Base-by-base conservation (phyloP, 2,888 invertebrate genomes). In the Opisthograptis luteolata region DNA sequence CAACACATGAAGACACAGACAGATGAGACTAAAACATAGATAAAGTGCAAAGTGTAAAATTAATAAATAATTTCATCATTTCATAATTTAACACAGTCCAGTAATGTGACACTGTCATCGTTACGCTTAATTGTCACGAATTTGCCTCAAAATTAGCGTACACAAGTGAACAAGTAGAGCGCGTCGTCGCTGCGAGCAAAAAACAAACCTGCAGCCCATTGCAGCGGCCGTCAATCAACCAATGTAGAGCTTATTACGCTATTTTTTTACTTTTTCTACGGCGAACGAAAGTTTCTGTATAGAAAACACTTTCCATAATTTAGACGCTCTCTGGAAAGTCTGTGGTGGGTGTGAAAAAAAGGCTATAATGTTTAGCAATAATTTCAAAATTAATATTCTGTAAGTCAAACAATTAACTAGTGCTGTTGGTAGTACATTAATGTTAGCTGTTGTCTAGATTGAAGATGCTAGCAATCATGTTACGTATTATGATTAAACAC, bases 221-320 rank as follows among this genome's bases (percentile, higher is more conserved):
- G 71, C 76, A 72, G 61, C 64, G 58, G 63, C 66, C 67, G 65
- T 70, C 73, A 68, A 71, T 68, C 64, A 66, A 68, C 62, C 69
- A 68, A 64, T 56, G 62, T 68, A 62, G 58, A 65, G 50, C 62
- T 66, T 64, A 62, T 71, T 76, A 68, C 65, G 58, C 62, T 64
- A 52, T 66, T 68, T 72, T 69, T 69, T 43, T 45, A 62, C 63
- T 70, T 70, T 71, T 76, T 73, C 70, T 70, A 62, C 45, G 52
- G 53, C 51, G 56, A 62, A 55, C 51, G 60, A 58, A 68, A 76
- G 73, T 76, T 73, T 76, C 72, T 70, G 69, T 52, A 44, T 64
- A 60, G 66, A 63, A 69, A 71, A 73, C 70, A 78, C 79, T 79
- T 81, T 79, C 76, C 76, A 75, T 66, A 64, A 70, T 73, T 74